Base-by-base conservation (phyloP, 1,140 invertebrate species). In the Hermetia illucens region DNA sequence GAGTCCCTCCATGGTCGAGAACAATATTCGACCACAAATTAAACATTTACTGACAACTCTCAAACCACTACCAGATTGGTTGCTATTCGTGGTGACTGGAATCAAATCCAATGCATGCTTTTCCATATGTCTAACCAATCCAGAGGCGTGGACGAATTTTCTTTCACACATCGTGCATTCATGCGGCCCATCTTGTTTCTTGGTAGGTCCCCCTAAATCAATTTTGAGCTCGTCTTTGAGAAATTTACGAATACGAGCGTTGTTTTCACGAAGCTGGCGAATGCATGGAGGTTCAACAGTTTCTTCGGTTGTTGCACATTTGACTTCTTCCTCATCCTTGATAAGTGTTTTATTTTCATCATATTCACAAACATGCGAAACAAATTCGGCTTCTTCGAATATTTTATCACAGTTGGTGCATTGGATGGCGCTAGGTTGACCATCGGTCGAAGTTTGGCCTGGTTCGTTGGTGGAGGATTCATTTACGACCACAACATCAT, bases 151-250 rank as follows among this genome's bases (percentile, higher is more conserved):
- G 0, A 60, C 57, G 32, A 59, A 59, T 36, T 57, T 55, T 4
- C 56, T 51, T 9, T 59, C 56, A 27, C 57, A 60, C n/a, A 55
- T 44, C 20, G 32, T 49, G 21, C 57, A 60, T 35, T 59, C 57
- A 35, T 57, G 47, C 8, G 48, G 44, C 0, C 44, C 47, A 32
- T 54, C 50, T 5, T 5, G 5, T 33, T 55, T 53, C 12, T 9
- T 3, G 5, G 17, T 22, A 33, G 25, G 25, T 10, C 22, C 24
- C 30, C 35, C 41, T n/a, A 51, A 19, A 32, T 57, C 50, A 35
- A 46, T 55, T 38, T 56, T 59, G 2, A 59, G 40, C 35, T 59
- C 52, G 4, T 59, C 54, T 19, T 55, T 54, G 21, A 55, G 36
- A 29, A 51, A 50, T 2, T 53, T 53, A 13, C 53, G 44, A 4